Evolutionary conservation across 2,888 invertebrate species (phyloP).

Genomic region (Chirona hameri): DNA sequence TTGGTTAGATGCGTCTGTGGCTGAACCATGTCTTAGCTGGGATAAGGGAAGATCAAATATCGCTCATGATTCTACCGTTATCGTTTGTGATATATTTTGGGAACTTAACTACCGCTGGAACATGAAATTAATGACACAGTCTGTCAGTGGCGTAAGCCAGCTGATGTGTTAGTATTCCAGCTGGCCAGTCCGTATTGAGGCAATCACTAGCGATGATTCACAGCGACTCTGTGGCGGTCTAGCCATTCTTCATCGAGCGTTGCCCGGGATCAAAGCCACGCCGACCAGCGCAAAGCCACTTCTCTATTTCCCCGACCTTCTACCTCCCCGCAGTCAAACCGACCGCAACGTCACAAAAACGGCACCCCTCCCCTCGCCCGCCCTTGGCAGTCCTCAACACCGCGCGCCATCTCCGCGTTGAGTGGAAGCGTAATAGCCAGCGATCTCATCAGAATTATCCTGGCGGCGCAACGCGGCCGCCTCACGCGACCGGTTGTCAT

Average conservation of each 20-base stretch:
- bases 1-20: too few relatives aligned
- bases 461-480: not conserved
- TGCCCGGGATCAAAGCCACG: not conserved
- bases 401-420: not conserved
- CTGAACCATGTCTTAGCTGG: too few relatives aligned
- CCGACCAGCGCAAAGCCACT: not conserved
- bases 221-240: not conserved
- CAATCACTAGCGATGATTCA: too few relatives aligned
- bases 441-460: constrained; percentile 24
- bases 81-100: too few relatives aligned
- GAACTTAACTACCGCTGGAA: too few relatives aligned
- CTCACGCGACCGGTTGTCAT: constrained; percentile 22
- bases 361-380: not conserved
- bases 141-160: too few relatives aligned
- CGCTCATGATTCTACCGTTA: too few relatives aligned
- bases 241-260: not conserved
- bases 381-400: not conserved
- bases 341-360: not conserved
- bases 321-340: not conserved
- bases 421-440: not conserved
- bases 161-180: too few relatives aligned
- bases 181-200: too few relatives aligned
- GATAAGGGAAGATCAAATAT: too few relatives aligned
- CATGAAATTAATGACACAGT: too few relatives aligned
- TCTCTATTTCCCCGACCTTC: not conserved